phyloP scores from a whole-genome alignment of 2,797 vertebrate species.

The Cuculus canorus region DNA sequence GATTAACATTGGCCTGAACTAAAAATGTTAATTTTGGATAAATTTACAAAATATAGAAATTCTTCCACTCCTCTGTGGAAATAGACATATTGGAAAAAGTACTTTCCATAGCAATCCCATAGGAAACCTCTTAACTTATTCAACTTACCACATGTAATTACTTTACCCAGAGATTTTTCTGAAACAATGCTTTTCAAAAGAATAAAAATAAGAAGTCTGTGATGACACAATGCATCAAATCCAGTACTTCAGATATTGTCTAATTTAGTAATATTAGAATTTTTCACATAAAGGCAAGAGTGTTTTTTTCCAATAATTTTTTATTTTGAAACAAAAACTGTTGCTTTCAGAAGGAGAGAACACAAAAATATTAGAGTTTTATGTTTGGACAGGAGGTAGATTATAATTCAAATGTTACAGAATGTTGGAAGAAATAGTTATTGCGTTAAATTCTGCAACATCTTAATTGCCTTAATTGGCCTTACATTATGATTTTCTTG shows the following conservation, averaged over 20 bases:
- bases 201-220: not conserved
- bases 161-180: not conserved
- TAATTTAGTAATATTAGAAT: not conserved
- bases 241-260: not conserved
- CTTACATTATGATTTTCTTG: not conserved
- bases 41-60: not conserved
- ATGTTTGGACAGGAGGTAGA: not conserved
- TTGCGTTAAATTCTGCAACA: not conserved
- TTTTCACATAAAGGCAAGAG: not conserved
- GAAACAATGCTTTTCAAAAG: not conserved
- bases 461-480: not conserved
- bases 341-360: not conserved
- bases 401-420: not conserved
- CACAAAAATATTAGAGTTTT: not conserved
- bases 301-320: not conserved
- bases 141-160: not conserved
- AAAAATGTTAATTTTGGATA: not conserved
- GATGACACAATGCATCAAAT: not conserved
- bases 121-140: not conserved
- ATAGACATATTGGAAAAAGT: not conserved
- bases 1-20: not conserved
- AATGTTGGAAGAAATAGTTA: not conserved
- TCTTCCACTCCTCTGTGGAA: not conserved
- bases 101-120: not conserved
- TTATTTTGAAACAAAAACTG: not conserved